Evolutionary conservation across 2,888 invertebrate genomes (phyloP).

Genomic region (Hydroisotoma schaefferi): DNA sequence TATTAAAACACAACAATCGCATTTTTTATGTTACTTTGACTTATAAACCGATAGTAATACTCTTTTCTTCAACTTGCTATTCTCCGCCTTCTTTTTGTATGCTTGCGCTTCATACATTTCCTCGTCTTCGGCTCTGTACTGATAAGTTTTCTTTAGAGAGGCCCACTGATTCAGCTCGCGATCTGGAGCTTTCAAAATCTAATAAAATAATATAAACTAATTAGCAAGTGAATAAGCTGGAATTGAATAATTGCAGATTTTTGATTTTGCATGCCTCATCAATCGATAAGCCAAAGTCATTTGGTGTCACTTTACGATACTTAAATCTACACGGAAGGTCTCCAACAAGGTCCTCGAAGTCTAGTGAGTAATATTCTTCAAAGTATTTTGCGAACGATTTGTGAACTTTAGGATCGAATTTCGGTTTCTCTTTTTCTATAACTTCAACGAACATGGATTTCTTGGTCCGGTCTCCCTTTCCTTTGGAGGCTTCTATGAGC

Average conservation of each 20-base stretch:
- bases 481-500: constrained; percentile 55
- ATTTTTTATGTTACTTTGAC: constrained; percentile 15
- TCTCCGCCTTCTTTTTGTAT: constrained; percentile 69
- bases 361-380: constrained; percentile 90
- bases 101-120: constrained; percentile 76
- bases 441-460: constrained; percentile 74
- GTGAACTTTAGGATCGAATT: constrained; percentile 69
- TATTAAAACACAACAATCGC: too few species aligned
- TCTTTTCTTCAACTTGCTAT: constrained; percentile 70
- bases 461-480: constrained; percentile 52
- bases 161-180: constrained; percentile 94
- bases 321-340: constrained; percentile 89
- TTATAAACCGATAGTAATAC: constrained; percentile 73
- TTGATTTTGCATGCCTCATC: constrained; percentile 69
- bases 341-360: constrained; percentile 92
- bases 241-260: too few species aligned
- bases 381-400: constrained; percentile 80
- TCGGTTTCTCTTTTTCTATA: constrained; percentile 72
- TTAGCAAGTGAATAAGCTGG: neutral
- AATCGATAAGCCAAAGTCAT: constrained; percentile 82
- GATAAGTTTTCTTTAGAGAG: constrained; percentile 81
- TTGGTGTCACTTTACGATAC: constrained; percentile 82
- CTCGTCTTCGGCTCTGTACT: constrained; percentile 68
- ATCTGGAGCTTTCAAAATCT: constrained; percentile 89
- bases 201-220: constrained; percentile 45